These are phyloP conservation scores for Acropternis orthonyx DNA, from an alignment of 2,797 vertebrate genomes.

Conservation along the genomic window DNA sequence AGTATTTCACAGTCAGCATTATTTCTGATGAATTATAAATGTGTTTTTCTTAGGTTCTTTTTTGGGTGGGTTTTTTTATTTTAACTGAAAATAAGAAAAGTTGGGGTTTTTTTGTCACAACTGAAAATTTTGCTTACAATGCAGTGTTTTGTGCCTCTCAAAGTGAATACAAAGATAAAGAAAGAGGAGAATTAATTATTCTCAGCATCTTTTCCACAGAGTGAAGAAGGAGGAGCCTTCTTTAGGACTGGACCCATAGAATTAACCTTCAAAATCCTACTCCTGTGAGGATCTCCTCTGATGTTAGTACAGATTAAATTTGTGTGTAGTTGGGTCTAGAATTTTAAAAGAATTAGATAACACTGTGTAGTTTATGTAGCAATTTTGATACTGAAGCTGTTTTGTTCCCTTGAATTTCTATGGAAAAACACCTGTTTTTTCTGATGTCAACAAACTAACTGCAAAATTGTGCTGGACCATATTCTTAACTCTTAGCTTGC, in stretches of 20 bases:
- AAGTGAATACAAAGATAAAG: slow-evolving; percentile 24
- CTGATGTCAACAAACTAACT: neutral
- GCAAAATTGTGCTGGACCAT: neutral
- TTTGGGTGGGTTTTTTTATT: neutral
- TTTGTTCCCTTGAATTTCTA: neutral
- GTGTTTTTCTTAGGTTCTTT: slow-evolving; percentile 59
- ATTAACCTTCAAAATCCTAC: neutral
- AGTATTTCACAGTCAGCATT: slow-evolving; percentile 57
- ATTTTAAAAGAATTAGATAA: neutral
- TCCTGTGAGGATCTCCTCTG: neutral
- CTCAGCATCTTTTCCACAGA: neutral
- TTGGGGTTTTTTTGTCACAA: neutral
- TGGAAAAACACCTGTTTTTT: neutral
- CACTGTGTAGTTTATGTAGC: neutral
- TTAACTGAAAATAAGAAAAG: slow-evolving; percentile 30
- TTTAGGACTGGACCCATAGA: neutral
- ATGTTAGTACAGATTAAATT: neutral
- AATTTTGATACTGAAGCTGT: neutral
- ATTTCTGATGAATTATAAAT: slow-evolving; percentile 74
- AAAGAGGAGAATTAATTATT: slow-evolving; percentile 17
- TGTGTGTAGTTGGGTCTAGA: neutral
- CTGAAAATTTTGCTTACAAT: slow-evolving; percentile 52
- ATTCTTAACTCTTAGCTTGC: neutral
- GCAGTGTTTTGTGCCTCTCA: slow-evolving; percentile 35
- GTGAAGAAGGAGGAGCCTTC: neutral